phyloP scores from a whole-genome alignment of 2,888 invertebrate genomes.

The Trichopoda pennipes region DNA sequence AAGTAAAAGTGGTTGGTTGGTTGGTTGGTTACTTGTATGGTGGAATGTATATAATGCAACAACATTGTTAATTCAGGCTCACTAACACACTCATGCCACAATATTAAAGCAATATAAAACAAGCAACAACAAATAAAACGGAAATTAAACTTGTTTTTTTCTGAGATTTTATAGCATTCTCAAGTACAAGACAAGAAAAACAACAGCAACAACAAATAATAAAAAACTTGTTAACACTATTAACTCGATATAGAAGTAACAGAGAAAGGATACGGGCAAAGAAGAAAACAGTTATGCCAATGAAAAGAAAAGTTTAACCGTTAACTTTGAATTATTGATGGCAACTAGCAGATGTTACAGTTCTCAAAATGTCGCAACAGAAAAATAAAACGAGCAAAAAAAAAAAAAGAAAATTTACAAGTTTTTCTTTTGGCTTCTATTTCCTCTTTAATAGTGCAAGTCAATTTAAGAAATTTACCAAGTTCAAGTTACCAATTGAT shows the following conservation, averaged over 20 bases:
- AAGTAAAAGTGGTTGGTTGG: slow-evolving; percentile 50
- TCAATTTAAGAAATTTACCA: slow-evolving; percentile 54
- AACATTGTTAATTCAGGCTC: slow-evolving; percentile 8
- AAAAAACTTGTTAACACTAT: slow-evolving; percentile 61
- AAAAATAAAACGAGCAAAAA: not conserved
- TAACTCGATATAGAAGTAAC: slow-evolving; percentile 41
- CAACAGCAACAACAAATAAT: not conserved
- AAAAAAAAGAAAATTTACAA: not conserved
- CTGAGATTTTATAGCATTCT: slow-evolving; percentile 70
- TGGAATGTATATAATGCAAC: slow-evolving; percentile 22
- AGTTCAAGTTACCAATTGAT: slow-evolving; percentile 61
- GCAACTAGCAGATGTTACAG: slow-evolving; percentile 55
- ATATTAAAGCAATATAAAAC: slow-evolving; percentile 12
- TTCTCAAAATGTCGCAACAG: slow-evolving; percentile 46
- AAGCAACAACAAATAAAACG: slow-evolving; percentile 60
- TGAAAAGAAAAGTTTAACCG: slow-evolving; percentile 63
- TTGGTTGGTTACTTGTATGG: not conserved
- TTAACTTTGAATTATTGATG: slow-evolving; percentile 66
- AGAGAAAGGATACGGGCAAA: slow-evolving; percentile 14
- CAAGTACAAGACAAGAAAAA: not conserved
- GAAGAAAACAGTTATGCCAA: slow-evolving; percentile 48
- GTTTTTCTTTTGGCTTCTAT: not conserved
- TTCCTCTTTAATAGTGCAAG: slow-evolving; percentile 23
- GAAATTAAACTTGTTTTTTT: slow-evolving; percentile 70
- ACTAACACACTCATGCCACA: not conserved